These are phyloP conservation scores for Agrotis ipsilon DNA, from an alignment of 2,888 invertebrate species.

Conservation along the genomic window DNA sequence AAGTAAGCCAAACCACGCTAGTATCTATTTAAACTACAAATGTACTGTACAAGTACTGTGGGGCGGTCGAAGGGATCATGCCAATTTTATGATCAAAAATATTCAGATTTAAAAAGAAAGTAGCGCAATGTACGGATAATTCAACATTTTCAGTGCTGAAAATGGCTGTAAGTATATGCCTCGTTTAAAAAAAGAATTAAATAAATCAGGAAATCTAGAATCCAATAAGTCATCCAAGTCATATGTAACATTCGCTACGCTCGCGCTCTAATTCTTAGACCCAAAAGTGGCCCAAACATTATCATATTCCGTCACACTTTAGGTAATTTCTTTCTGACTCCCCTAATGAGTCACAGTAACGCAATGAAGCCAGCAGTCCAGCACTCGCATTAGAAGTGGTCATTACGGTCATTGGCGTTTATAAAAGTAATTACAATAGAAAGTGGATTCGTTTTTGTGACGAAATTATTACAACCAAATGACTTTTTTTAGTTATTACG, in stretches of 20 bases:
- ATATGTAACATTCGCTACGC: conserved; percentile 74
- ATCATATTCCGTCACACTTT: conserved; percentile 89
- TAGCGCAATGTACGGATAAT: no score
- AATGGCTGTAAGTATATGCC: no score
- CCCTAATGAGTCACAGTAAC: conserved; percentile 85
- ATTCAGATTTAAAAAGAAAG: no score
- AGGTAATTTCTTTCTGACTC: conserved; percentile 81
- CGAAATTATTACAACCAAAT: conserved; percentile 69
- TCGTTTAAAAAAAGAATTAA: not conserved
- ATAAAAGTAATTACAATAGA: conserved; percentile 84
- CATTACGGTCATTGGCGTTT: conserved; percentile 78
- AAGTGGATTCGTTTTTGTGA: conserved; percentile 77
- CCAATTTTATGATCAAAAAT: no score
- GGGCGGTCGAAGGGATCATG: no score
- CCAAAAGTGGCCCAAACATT: conserved; percentile 73
- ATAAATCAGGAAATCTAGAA: not conserved
- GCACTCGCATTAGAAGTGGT: conserved; percentile 82
- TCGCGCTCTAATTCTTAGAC: conserved; percentile 73
- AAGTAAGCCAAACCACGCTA: no score
- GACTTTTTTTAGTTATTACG: conserved; percentile 62
- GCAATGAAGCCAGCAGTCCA: conserved; percentile 81
- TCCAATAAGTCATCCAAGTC: conserved; percentile 41
- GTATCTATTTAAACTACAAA: no score
- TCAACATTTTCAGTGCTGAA: not conserved
- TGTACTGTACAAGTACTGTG: no score